phyloP scores from a whole-genome alignment of 2,797 vertebrate species.

The Tenualosa ilisha region DNA sequence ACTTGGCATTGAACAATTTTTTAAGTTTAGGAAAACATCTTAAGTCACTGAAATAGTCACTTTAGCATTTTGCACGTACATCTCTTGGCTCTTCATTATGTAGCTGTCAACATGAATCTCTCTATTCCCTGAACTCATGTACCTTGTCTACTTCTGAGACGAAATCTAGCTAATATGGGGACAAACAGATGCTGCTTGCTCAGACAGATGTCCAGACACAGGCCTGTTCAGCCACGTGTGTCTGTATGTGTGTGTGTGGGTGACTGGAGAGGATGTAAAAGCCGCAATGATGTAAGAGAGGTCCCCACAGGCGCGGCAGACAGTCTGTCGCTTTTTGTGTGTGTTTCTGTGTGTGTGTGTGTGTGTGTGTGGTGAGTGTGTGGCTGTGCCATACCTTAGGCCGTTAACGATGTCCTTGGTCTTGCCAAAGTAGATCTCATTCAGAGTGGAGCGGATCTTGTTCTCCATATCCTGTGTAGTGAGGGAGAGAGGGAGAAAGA shows the following conservation, averaged over 20 bases:
- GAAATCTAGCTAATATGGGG: not conserved
- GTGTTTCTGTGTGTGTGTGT: not conserved
- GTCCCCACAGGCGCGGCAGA: too few relatives aligned
- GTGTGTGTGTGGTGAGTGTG: not conserved
- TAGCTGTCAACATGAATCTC: not conserved
- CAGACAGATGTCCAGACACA: not conserved
- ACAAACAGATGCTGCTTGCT: not conserved
- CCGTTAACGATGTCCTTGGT: constrained; percentile 99
- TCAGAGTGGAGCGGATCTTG: constrained; percentile 99
- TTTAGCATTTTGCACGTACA: not conserved
- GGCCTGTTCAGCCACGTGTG: not conserved
- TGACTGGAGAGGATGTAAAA: not conserved
- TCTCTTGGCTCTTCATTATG: not conserved
- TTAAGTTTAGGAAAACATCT: not conserved
- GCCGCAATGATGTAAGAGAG: not conserved
- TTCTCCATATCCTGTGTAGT: constrained; percentile 94
- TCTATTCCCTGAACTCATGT: not conserved
- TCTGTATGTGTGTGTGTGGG: not conserved
- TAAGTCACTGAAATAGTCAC: not conserved
- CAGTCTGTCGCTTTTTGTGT: not conserved
- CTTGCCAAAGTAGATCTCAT: constrained; percentile 99
- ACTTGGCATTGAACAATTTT: not conserved
- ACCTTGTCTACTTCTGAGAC: not conserved
- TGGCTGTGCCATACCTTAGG: constrained; percentile 81
- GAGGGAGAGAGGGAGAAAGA: not conserved